phyloP scores from a whole-genome alignment of 35 echinoderm and acorn worm genomes.

The Lytechinus variegatus region DNA sequence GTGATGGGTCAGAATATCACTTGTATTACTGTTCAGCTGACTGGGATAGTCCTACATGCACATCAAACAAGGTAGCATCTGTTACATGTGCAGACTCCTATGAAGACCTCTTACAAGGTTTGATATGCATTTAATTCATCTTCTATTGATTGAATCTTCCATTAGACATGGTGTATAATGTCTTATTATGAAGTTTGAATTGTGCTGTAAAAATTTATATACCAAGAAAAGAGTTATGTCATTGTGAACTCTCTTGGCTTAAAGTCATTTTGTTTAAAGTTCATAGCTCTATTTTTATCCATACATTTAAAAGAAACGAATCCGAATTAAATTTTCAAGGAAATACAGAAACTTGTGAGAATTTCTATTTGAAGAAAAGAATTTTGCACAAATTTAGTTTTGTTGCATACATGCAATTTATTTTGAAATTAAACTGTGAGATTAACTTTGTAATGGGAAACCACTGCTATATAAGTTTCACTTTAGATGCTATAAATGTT shows the following conservation, averaged over 20 bases:
- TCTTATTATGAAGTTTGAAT: no score
- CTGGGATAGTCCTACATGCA: background rate
- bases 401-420: background rate
- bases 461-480: background rate
- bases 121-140: background rate
- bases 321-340: no score
- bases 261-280: no score
- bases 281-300: no score
- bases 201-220: no score
- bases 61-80: background rate
- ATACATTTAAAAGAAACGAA: no score
- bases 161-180: no score
- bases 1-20: background rate
- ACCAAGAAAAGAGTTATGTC: no score
- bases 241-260: no score
- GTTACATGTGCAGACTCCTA: background rate
- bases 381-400: background rate
- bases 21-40: background rate
- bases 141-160: no score
- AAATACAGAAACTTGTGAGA: no score
- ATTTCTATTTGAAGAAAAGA: background rate
- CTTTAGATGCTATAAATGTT: background rate
- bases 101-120: background rate
- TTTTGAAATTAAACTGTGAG: background rate
- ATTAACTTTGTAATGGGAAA: background rate